Percentiles rank a stretch among this genome's conserved stretches.
Evolutionary conservation across 2,113 vertebrate species (phyloP).

Genomic region (Archocentrus centrarchus): DNA sequence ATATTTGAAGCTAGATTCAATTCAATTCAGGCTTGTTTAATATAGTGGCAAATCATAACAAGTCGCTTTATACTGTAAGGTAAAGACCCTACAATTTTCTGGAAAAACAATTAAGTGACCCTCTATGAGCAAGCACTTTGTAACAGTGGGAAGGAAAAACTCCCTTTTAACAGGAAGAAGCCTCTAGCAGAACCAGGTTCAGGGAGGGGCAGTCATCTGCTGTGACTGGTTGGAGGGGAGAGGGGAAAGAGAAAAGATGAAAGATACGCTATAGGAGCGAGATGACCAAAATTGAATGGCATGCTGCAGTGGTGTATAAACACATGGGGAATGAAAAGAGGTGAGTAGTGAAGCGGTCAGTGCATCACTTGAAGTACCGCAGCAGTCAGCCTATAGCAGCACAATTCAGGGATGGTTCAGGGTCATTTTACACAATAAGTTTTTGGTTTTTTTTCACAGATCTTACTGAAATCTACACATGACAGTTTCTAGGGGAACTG

Average conservation of each 20-base stretch:
- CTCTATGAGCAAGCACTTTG: background rate
- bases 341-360: background rate
- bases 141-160: background rate
- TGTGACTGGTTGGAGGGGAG: background rate
- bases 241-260: background rate
- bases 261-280: accelerated
- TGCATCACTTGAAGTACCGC: background rate
- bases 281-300: background rate
- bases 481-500: background rate
- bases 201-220: background rate
- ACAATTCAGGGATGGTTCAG: no score
- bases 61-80: background rate
- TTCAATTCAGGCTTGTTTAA: background rate
- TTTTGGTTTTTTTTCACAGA: background rate
- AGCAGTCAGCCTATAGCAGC: background rate
- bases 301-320: background rate
- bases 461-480: background rate
- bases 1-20: background rate
- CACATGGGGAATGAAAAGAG: background rate
- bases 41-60: background rate
- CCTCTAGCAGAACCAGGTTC: background rate
- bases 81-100: background rate
- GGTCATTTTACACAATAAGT: no score
- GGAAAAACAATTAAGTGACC: background rate
- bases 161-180: background rate